Base-by-base conservation (phyloP, 2,888 invertebrate species). In the Drosophila nigritarsus region DNA sequence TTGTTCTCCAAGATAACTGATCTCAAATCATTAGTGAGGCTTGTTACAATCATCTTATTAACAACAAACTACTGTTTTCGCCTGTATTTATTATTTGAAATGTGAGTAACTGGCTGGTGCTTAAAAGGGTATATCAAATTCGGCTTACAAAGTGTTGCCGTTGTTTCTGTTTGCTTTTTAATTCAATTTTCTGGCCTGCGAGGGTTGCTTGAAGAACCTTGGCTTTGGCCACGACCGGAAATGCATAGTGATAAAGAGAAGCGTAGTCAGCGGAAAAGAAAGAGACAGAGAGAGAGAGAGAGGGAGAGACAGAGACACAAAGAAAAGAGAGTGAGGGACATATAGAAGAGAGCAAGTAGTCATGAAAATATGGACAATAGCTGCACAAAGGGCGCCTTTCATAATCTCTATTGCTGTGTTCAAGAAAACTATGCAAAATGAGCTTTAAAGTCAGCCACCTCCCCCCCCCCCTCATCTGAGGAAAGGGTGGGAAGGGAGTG, bases 111-210 rank as follows among this genome's bases (percentile, higher is more conserved):
- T 24, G 24, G 15, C 3, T 15, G n/a, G 5, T 13, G 20, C 6
- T 3, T 29, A 3, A 36, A n/a, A 56, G 56, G 15, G 56, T 42
- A 56, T 42, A 6, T 11, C 15, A 3, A 18, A 56, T 42, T 42
- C 8, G 30, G 29, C 15, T 20, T 20, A 6, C 8, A 4, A 56
- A 29, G 5, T 1, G n/a, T 6, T 27, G 24, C 1, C 1, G 6
- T n/a, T 29, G 15, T 42, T 30, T 56, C 13, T 72, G 34, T 34
- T 48, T 34, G 66, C 48, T 40, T 58, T 84, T 73, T 91, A 91
- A 91, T 91, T 91, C 70, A 90, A 91, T 91, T 91, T 86, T 84
- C 54, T 61, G 30, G 36, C 50, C 60, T 18, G 40, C 55, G 61
- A 65, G 69, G 60, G 65, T 67, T 72, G 75, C 63, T 42, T 32